Base-by-base conservation (phyloP, 1,140 invertebrate genomes). In the Bombyx mandarina region DNA sequence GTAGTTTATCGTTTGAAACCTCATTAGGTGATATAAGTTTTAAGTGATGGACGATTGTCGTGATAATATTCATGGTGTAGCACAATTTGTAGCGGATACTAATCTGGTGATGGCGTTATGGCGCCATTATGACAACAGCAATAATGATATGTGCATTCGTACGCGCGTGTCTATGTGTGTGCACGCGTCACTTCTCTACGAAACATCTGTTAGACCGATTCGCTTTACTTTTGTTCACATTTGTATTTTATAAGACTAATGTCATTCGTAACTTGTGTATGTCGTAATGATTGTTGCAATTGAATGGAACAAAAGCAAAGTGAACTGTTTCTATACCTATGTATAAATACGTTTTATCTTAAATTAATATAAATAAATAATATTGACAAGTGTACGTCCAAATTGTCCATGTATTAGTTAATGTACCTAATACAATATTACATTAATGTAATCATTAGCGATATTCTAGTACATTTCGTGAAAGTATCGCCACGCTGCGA, bases 371-470 rank as follows among this genome's bases (percentile, higher is more conserved):
- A 35, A 35, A 35, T 35, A 35, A 35, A 35, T 35, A 35, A 35
- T 35, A 35, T 59, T 78, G 79, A 82, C 80, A 85, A 85, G 76
- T 86, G 82, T 85, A 86, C 83, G 83, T 86, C 83, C 83, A 86
- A 82, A 83, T 75, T 86, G 83, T 86, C 83, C 83, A 86, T 85
- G 78, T 77, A 80, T 82, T 81, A 79, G 77, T 82, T 80, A 84
- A 82, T 81, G 75, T 86, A 86, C 82, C 82, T 84, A 79, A 77
- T 82, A 82, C 82, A 83, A 82, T 35, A 35, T 86, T 82, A 84
- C 81, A 86, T 79, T 85, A 85, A 83, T 83, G 72, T 86, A 86
- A 82, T 82, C 74, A 67, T 83, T 86, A 86, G 81, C n/a, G 70
- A 67, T 66, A 79, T 86, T 80, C 74, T 80, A 80, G 77, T 73